Conservation (phyloP, 37 sponge, comb jelly and placozoan species). For the Geodia barretti region DNA sequence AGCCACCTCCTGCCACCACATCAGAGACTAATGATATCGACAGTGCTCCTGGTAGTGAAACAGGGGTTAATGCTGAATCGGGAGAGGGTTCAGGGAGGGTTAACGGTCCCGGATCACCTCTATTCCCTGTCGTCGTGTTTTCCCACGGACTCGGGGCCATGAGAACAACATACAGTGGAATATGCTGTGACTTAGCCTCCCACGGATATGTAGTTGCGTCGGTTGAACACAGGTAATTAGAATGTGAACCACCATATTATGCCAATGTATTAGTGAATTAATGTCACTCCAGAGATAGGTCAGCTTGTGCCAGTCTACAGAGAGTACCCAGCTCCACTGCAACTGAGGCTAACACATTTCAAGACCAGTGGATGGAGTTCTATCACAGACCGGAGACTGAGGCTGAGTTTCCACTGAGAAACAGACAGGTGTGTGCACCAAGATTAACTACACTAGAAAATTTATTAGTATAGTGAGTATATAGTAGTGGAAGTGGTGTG, state of each 20-base stretch:
- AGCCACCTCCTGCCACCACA: no score
- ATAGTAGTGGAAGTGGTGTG: not conserved
- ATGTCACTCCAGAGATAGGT: constrained; percentile 45
- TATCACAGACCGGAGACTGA: constrained; percentile 1
- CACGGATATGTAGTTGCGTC: constrained; percentile 78
- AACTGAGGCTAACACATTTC: not conserved
- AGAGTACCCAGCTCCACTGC: constrained; percentile 31
- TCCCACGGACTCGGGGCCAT: constrained; percentile 77
- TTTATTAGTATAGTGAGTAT: not conserved
- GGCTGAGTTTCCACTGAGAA: constrained; percentile 34
- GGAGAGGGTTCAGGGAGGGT: not conserved
- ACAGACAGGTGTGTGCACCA: constrained; percentile 27
- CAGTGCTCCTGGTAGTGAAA: not conserved
- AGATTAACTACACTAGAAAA: not conserved
- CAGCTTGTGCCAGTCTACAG: constrained; percentile 37
- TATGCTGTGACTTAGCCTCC: constrained; percentile 80
- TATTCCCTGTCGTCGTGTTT: constrained; percentile 65
- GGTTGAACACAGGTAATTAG: constrained; percentile 77
- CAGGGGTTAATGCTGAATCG: not conserved
- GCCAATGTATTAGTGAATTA: not conserved
- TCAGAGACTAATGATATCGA: not conserved
- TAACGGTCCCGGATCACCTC: not conserved
- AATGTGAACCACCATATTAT: not conserved
- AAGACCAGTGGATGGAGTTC: constrained; percentile 50
- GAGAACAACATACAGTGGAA: constrained; percentile 58